Evolutionary conservation across 2,888 invertebrate species (phyloP), one percentile per base, ranked within the genome.

Genomic region (Amiota minor): DNA sequence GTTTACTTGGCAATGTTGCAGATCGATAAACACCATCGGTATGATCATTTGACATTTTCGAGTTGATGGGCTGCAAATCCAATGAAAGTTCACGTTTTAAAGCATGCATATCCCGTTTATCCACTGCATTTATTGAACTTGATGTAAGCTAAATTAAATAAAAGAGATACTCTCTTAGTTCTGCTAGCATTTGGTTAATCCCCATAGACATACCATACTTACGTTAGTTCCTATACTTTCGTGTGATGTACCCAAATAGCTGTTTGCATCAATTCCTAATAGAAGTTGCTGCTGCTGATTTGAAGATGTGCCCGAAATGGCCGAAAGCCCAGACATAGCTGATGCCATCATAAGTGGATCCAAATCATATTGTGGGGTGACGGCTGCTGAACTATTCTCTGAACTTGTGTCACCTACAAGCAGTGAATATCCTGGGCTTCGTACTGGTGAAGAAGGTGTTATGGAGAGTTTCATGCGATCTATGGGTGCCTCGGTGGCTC

Each of bases 381-480:
- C 90, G 3, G 89, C 87, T 2, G 90, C 87, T 50, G 89, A 89
- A 76, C 90, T 90, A 71, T 89, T 89, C 73, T 90, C 90, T 1
- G 90, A 90, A 74, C 90, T 90, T 23, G 89, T 90, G 55, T 90
- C 90, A 68, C 89, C 89, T 35, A 90, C 80, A 65, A 90, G 79
- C 76, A 90, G 75, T n/a, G 90, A 90, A 76, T 90, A 90, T 2
- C 90, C 87, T n/a, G 90, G 90, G 79, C 89, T 89, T 75, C 88
- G 87, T 14, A 86, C 78, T 0, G 90, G 90, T 47, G 90, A 89
- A 18, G 89, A 89, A 46, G 90, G 89, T 59, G 90, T 90, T 20
- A 88, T 85, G 3, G 86, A 80, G 45, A 89, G 74, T 72, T 90
- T 90, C 2, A 87, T 85, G 62, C 81, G 81, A 72, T 86, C 86